Base-by-base conservation (phyloP, 2,797 vertebrate species). In the Tadarida brasiliensis region DNA sequence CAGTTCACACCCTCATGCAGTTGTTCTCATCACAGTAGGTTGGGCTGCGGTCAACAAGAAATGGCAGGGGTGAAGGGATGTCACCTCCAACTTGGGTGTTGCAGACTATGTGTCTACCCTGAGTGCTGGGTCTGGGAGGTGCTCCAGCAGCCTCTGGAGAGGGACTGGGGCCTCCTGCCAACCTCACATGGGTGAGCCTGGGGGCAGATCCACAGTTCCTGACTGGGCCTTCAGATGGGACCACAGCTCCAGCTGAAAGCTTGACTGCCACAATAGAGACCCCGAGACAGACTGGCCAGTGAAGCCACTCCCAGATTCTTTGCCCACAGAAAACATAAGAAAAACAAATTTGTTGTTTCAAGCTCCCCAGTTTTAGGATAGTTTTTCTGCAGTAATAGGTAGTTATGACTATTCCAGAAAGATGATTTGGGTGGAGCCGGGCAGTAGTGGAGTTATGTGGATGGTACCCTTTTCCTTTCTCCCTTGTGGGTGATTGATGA, bases 121-220 rank as follows among this genome's bases (percentile, higher is more conserved):
- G 2, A 15, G 47, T 3, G 47, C 17, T 11, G 73, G n/a, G 35
- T 57, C 51, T 30, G 9, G 35, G 73, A 28, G 39, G 20, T 2
- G 2, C 39, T 7, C 8, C 1, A 4, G 51, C 8, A 51, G 39
- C 54, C 28, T 56, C 35, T 22, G 16, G 71, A 54, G 26, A 0
- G 5, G 11, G 28, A 11, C 28, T 19, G 11, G n/a, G 0, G 11
- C 26, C 7, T 54, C 26, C 7, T 63, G 76, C 33, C 28, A 11
- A 2, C 10, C 44, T 39, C 39, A 0, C 0, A 30, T 2, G 2
- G 30, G 5, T 2, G 39, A 47, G 22, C 49, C 24, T 11, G 33
- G 26, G 26, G 4, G 33, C 17, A 14, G 26, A 4, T 4, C 6
- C 35, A 0, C 19, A 16, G 12, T 17, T n/a, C 20, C 33, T 6